Conservation (phyloP, 2,888 invertebrate species). For the Thyatira batis region DNA sequence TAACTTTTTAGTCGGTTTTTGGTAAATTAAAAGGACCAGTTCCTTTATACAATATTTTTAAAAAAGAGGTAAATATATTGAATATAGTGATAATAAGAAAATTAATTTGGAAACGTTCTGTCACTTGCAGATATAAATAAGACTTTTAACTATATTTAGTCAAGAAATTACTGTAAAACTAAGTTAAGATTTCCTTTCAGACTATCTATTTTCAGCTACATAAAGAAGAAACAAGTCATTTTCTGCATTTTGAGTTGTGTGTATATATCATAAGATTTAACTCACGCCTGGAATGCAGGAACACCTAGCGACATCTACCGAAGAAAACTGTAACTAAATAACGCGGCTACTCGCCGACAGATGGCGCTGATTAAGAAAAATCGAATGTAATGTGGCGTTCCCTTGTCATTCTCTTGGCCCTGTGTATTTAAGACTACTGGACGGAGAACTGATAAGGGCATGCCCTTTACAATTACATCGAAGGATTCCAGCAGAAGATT, state of each 20-base stretch:
- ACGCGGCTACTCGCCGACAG: constrained; percentile 38
- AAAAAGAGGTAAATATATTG: too few relatives aligned
- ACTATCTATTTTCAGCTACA: too few relatives aligned
- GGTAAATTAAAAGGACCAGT: too few relatives aligned
- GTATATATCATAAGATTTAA: constrained; percentile 13
- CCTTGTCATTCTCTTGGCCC: constrained; percentile 98
- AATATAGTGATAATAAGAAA: too few relatives aligned
- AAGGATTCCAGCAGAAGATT: constrained; percentile 12
- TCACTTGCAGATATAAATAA: too few relatives aligned
- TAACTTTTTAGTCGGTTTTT: too few relatives aligned
- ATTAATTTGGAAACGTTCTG: too few relatives aligned
- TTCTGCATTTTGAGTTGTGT: constrained; percentile 51
- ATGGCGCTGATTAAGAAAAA: constrained; percentile 31
- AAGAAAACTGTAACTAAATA: constrained; percentile 14
- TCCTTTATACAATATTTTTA: too few relatives aligned
- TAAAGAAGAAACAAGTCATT: constrained; percentile 15
- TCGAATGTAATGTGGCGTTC: constrained; percentile 71
- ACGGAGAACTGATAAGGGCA: constrained; percentile 99
- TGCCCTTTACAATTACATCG: constrained; percentile 76
- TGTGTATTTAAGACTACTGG: constrained; percentile 91
- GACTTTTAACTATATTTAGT: too few relatives aligned
- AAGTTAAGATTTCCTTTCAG: too few relatives aligned
- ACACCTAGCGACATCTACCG: constrained; percentile 37
- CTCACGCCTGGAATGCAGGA: constrained; percentile 47
- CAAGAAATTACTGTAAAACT: too few relatives aligned